phyloP scores from a whole-genome alignment of 2,888 invertebrate species.

The Thereva nobilitata region DNA sequence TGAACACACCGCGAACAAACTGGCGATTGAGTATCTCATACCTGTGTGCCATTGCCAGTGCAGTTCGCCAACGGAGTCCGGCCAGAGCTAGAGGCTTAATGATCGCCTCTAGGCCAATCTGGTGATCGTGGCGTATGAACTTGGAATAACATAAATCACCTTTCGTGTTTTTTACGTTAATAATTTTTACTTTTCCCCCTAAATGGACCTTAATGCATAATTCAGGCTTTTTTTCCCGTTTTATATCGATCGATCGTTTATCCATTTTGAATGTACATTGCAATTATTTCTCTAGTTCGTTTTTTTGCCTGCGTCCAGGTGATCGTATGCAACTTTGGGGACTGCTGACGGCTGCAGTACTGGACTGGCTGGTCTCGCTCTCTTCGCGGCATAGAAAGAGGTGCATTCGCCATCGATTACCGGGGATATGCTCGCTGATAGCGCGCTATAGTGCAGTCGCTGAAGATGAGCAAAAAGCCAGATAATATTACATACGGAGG shows the following conservation, averaged over 20 bases:
- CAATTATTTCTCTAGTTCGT: slow-evolving; percentile 18
- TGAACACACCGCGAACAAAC: slow-evolving; percentile 7
- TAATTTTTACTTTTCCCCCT: slow-evolving; percentile 33
- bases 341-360: neutral
- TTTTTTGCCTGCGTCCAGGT: slow-evolving; percentile 4
- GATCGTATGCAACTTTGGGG: slow-evolving; percentile 11
- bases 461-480: no score
- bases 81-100: neutral
- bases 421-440: no score
- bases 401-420: slow-evolving; percentile 17
- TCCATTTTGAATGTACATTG: slow-evolving; percentile 32
- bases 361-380: neutral
- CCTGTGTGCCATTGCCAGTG: no score
- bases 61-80: no score
- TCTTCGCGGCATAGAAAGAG: neutral
- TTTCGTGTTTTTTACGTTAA: slow-evolving; percentile 24
- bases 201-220: slow-evolving; percentile 36
- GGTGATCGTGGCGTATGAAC: slow-evolving; percentile 41
- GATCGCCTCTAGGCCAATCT: slow-evolving; percentile 25
- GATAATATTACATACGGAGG: neutral
- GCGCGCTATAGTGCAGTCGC: no score
- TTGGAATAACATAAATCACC: slow-evolving; percentile 41
- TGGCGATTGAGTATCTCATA: neutral
- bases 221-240: slow-evolving; percentile 24
- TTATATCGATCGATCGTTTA: slow-evolving; percentile 17